A percentile compares a stretch with the other conserved stretches of the same genome.
These are phyloP conservation scores for Cynodonichthys magdalenae DNA, from an alignment of 2,797 vertebrate species.

Conservation along the genomic window DNA sequence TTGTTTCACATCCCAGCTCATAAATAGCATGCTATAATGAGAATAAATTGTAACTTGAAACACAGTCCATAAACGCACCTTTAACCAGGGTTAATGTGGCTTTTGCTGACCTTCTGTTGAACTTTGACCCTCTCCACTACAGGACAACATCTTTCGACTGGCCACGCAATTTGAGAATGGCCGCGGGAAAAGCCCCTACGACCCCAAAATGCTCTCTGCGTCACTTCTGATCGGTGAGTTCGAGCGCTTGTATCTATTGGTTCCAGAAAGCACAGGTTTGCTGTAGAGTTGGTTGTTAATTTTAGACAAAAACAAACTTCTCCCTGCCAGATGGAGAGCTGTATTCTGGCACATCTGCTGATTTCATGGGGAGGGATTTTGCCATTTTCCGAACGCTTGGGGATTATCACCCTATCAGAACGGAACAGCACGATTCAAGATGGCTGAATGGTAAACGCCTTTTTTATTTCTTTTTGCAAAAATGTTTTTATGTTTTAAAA, in stretches of 20 bases:
- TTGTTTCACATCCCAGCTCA: constrained; percentile 20
- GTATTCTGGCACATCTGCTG: constrained; percentile 94
- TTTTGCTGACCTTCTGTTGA: constrained; percentile 46
- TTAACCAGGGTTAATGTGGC: constrained; percentile 33
- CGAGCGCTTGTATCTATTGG: constrained; percentile 37
- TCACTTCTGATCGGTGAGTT: constrained; percentile 92
- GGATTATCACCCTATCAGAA: constrained; percentile 94
- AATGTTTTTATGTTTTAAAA: background rate
- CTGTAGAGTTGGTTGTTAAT: constrained; percentile 27
- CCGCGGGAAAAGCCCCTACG: constrained; percentile 95
- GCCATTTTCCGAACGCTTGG: constrained; percentile 96
- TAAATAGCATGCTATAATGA: constrained; percentile 19
- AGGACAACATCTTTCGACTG: constrained; percentile 94
- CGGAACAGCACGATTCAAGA: constrained; percentile 94
- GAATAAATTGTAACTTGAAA: constrained; percentile 58
- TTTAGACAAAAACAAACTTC: constrained; percentile 27
- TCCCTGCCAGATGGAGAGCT: constrained; percentile 88
- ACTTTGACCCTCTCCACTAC: constrained; percentile 57
- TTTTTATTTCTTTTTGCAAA: background rate
- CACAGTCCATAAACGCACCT: constrained; percentile 48
- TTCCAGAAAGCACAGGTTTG: constrained; percentile 39
- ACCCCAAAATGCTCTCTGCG: constrained; percentile 92
- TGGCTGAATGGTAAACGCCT: constrained; percentile 89
- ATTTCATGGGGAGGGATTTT: constrained; percentile 97
- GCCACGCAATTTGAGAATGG: constrained; percentile 92